These are phyloP conservation scores for Notospermus geniculatus DNA, from an alignment of 1,140 invertebrate genomes.

Conservation along the genomic window DNA sequence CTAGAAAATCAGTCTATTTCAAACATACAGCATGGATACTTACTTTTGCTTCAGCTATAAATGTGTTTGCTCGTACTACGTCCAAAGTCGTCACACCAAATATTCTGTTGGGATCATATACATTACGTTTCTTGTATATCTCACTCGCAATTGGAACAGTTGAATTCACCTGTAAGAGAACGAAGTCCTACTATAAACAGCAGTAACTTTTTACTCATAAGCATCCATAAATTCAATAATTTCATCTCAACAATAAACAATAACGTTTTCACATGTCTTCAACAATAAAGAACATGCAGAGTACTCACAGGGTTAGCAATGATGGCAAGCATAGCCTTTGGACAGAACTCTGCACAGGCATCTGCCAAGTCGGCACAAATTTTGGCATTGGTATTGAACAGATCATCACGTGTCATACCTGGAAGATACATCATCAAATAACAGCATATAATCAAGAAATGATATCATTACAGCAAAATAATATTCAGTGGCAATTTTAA, in stretches of 20 bases:
- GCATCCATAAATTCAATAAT: no score
- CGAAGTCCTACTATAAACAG: no score
- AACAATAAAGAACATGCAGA: no score
- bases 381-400: slow-evolving; percentile 98
- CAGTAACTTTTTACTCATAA: no score
- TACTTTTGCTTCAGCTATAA: slow-evolving; percentile 75
- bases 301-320: slow-evolving; percentile 88
- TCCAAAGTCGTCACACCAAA: slow-evolving; percentile 98
- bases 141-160: slow-evolving; percentile 97
- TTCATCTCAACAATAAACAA: no score
- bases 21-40: no score
- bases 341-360: slow-evolving; percentile 77
- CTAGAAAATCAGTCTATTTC: no score
- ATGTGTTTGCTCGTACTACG: slow-evolving; percentile 90
- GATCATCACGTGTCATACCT: slow-evolving; percentile 77
- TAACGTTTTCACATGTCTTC: no score
- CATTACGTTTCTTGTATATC: slow-evolving; percentile 85
- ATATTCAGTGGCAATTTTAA: no score
- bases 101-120: slow-evolving; percentile 85
- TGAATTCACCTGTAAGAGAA: slow-evolving; percentile 74
- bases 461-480: no score
- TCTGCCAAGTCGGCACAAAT: slow-evolving; percentile 88
- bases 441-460: not conserved
- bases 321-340: slow-evolving; percentile 91
- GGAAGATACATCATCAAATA: slow-evolving; percentile 9